Evolutionary conservation across 2,113 vertebrate genomes (phyloP).

Genomic region (Tachycineta bicolor): DNA sequence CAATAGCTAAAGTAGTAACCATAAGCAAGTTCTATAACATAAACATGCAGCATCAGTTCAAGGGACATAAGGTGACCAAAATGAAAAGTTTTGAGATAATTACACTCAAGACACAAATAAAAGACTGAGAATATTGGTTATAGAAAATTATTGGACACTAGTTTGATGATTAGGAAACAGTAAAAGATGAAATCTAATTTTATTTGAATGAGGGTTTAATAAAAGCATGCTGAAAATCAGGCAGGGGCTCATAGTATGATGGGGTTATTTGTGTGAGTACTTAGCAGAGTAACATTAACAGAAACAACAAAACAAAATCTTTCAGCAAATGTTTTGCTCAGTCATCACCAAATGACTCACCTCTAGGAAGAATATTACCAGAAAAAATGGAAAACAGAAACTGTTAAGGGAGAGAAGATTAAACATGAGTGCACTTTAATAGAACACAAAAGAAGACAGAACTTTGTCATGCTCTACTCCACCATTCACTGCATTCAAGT

Average conservation of each 20-base stretch:
- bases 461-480: background rate
- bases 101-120: background rate
- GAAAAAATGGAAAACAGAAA: background rate
- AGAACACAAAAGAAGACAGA: background rate
- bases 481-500: background rate
- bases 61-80: background rate
- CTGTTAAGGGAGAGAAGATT: background rate
- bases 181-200: background rate
- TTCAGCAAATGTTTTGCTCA: background rate
- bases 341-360: background rate
- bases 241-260: background rate
- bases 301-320: background rate
- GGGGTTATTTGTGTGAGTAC: background rate
- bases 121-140: background rate
- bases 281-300: background rate
- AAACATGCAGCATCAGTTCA: background rate
- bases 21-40: background rate
- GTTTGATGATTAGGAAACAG: background rate
- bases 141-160: background rate
- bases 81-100: background rate
- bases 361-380: background rate
- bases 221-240: background rate
- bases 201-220: background rate
- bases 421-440: background rate
- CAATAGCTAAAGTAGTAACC: background rate